These are phyloP conservation scores for Cryptoblepharus egeriae DNA, from an alignment of 2,797 vertebrate species.

Conservation along the genomic window DNA sequence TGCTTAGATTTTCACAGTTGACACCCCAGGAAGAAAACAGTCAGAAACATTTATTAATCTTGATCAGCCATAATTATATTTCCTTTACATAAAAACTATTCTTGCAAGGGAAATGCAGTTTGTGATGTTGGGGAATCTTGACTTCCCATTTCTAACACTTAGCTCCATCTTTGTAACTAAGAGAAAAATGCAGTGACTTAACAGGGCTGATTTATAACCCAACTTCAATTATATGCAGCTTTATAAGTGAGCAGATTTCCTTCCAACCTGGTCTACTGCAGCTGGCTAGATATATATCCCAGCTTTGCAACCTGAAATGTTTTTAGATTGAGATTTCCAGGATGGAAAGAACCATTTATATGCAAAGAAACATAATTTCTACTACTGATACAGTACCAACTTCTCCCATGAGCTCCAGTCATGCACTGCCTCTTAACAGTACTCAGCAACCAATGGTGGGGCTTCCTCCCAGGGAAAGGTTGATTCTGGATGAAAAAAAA, in stretches of 20 bases:
- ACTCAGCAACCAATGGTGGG: background rate
- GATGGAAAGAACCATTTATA: background rate
- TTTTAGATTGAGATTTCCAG: background rate
- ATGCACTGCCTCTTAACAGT: background rate
- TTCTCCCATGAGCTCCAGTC: background rate
- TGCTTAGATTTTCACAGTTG: slow-evolving; percentile 21
- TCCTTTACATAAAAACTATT: slow-evolving; percentile 22
- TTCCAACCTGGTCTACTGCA: background rate
- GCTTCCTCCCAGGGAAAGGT: background rate
- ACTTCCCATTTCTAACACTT: background rate
- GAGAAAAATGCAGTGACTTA: background rate
- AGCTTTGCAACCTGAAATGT: background rate
- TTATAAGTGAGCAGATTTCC: background rate
- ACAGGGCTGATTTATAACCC: background rate
- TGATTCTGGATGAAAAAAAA: background rate
- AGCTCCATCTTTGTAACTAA: background rate
- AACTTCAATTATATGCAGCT: background rate
- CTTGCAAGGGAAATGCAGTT: background rate
- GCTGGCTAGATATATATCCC: background rate
- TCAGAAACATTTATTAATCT: background rate
- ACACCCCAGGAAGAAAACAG: background rate
- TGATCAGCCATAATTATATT: slow-evolving; percentile 6
- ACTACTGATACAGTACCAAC: background rate
- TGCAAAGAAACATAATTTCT: background rate
- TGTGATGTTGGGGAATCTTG: background rate